A percentile compares a stretch with the other conserved stretches of the same genome.
phyloP scores from a whole-genome alignment of 2,888 invertebrate genomes.

The Hypsopygia costalis region DNA sequence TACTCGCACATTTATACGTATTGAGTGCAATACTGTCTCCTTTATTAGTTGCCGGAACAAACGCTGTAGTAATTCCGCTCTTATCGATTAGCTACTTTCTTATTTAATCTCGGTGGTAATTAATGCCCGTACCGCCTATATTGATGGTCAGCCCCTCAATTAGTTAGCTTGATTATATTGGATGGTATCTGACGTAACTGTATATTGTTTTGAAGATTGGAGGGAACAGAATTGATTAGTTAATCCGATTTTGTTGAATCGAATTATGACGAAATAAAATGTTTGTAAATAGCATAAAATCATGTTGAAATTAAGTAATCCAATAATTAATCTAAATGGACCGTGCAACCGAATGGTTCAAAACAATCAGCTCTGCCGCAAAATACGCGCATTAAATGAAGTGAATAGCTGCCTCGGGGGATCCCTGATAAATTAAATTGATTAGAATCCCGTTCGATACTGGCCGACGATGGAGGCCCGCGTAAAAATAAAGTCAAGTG shows the following conservation, averaged over 20 bases:
- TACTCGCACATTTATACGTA: slow-evolving; percentile 77
- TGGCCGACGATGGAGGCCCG: slow-evolving; percentile 63
- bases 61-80: slow-evolving; percentile 68
- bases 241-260: background rate
- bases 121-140: slow-evolving; percentile 52
- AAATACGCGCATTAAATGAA: slow-evolving; percentile 81
- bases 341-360: slow-evolving; percentile 79
- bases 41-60: slow-evolving; percentile 77
- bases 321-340: slow-evolving; percentile 81
- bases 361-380: slow-evolving; percentile 79
- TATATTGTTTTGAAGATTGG: slow-evolving; percentile 2
- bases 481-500: slow-evolving; percentile 72
- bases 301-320: slow-evolving; percentile 76
- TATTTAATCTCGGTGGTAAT: slow-evolving; percentile 73
- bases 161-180: slow-evolving; percentile 8
- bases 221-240: slow-evolving; percentile 4
- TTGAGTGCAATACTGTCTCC: slow-evolving; percentile 81
- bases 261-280: background rate
- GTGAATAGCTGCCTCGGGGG: slow-evolving; percentile 78
- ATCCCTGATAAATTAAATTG: slow-evolving; percentile 81
- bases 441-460: slow-evolving; percentile 78
- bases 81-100: slow-evolving; percentile 68
- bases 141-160: slow-evolving; percentile 8
- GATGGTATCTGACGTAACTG: background rate
- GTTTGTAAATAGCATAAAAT: slow-evolving; percentile 52